Percentiles rank a stretch among this genome's conserved stretches.
phyloP scores from a whole-genome alignment of 2,113 vertebrate genomes.

The Protobothrops mucrosquamatus region DNA sequence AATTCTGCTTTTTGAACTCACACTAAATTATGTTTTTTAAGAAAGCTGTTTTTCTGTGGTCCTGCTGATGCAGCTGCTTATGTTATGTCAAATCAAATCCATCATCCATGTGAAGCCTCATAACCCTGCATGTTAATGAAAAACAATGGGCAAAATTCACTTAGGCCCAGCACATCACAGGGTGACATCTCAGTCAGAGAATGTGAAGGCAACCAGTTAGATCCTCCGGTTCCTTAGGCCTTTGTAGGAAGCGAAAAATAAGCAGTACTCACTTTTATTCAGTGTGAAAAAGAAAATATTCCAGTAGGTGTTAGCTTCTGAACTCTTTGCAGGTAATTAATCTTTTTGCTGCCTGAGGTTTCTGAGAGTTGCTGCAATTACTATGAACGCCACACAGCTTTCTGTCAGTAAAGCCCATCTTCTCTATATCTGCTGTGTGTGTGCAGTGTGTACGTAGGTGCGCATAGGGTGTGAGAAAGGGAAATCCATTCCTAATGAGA shows the following conservation, averaged over 20 bases:
- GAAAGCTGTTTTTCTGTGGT: slow-evolving; percentile 22
- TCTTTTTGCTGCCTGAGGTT: slow-evolving; percentile 28
- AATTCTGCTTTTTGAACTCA: neutral
- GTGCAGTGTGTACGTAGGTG: neutral
- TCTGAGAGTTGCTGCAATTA: slow-evolving; percentile 11
- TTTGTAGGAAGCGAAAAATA: neutral
- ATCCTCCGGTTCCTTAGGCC: slow-evolving; percentile 36
- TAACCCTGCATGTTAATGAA: slow-evolving; percentile 16
- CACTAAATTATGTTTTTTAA: slow-evolving; percentile 6
- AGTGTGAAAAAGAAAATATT: neutral
- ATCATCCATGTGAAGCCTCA: slow-evolving; percentile 12
- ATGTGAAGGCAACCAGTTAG: slow-evolving; percentile 17
- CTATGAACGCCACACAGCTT: slow-evolving; percentile 3
- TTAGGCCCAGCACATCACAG: slow-evolving; percentile 1
- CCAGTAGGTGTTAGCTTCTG: slow-evolving; percentile 38
- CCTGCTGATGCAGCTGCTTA: slow-evolving; percentile 26
- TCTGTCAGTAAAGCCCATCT: slow-evolving; percentile 42
- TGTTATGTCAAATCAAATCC: slow-evolving; percentile 24
- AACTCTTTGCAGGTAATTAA: slow-evolving; percentile 54
- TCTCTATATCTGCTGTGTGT: neutral
- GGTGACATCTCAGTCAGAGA: neutral
- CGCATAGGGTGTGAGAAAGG: neutral
- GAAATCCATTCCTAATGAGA: neutral
- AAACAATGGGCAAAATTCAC: neutral
- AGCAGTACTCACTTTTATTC: slow-evolving; percentile 16